phyloP scores from a whole-genome alignment of 2,797 vertebrate genomes.

The Kryptopterus vitreolus region DNA sequence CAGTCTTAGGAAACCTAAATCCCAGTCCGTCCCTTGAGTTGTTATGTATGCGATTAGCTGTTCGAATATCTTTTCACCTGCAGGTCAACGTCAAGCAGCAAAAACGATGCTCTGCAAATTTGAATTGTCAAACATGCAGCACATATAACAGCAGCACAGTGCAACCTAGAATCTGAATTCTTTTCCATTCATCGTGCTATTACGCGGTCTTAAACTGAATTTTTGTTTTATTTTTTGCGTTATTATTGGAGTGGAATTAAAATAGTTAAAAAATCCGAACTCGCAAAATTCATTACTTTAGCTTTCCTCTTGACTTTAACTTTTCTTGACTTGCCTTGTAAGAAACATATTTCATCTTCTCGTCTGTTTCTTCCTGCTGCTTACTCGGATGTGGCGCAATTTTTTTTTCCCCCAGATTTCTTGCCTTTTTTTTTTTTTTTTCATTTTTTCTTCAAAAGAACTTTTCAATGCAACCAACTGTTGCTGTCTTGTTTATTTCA shows the following conservation, averaged over 20 bases:
- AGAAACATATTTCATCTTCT: not conserved
- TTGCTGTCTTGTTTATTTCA: not conserved
- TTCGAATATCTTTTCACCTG: slow-evolving; percentile 23
- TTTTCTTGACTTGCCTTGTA: not conserved
- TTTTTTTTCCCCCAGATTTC: not conserved
- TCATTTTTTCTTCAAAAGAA: not conserved
- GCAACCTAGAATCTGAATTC: not conserved
- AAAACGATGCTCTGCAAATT: not conserved
- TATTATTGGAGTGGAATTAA: not conserved
- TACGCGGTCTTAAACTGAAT: not conserved
- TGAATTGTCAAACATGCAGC: not conserved
- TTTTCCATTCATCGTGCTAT: not conserved
- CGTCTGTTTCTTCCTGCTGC: not conserved
- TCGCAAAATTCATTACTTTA: not conserved
- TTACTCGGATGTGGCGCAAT: not conserved
- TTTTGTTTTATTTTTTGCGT: not conserved
- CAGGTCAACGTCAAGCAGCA: slow-evolving; percentile 4
- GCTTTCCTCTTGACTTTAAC: not conserved
- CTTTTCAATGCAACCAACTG: slow-evolving; percentile 1
- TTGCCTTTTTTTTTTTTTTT: not conserved
- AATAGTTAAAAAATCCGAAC: not conserved
- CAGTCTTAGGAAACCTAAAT: not conserved
- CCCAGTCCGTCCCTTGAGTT: not conserved
- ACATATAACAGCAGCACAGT: not conserved
- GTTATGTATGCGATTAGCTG: slow-evolving; percentile 1